Percentiles rank a stretch among this genome's conserved stretches.
These are phyloP conservation scores for Galerucella calmariensis DNA, from an alignment of 2,888 invertebrate genomes.

Conservation along the genomic window DNA sequence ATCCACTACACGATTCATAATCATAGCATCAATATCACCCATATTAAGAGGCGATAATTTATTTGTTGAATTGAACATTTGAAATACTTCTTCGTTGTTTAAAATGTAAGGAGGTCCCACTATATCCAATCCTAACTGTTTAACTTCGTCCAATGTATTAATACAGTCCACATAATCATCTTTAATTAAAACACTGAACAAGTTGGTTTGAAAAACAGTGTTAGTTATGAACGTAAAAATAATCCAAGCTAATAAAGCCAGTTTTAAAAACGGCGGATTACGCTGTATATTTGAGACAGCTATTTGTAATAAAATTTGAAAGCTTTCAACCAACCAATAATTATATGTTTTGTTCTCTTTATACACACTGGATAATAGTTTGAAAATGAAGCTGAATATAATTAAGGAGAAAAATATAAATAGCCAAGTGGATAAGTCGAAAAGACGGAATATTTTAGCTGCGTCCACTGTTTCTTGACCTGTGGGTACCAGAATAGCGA, in stretches of 20 bases:
- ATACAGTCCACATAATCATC: neutral
- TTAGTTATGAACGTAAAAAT: constrained; percentile 21
- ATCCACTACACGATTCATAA: neutral
- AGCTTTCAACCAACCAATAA: constrained; percentile 9
- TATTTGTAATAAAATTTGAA: constrained; percentile 21
- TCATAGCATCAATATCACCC: neutral
- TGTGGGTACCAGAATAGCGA: constrained; percentile 14
- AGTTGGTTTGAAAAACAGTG: constrained; percentile 23
- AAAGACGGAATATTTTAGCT: constrained; percentile 10
- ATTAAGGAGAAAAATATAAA: neutral
- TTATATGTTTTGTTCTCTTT: neutral
- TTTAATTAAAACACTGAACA: constrained; percentile 7
- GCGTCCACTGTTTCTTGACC: neutral
- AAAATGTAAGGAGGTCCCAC: neutral
- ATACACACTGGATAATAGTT: neutral
- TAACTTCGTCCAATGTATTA: constrained; percentile 12
- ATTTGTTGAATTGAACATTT: constrained; percentile 6
- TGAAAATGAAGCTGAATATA: constrained; percentile 5
- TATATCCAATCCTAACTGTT: neutral
- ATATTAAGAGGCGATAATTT: neutral
- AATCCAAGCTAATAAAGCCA: constrained; percentile 13
- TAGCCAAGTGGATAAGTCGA: constrained; percentile 23
- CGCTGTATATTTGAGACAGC: neutral
- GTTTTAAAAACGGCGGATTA: neutral
- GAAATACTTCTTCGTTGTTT: neutral